phyloP scores from a whole-genome alignment of 64 coral and sea anemone species.

The Dendronephthya gigantea region DNA sequence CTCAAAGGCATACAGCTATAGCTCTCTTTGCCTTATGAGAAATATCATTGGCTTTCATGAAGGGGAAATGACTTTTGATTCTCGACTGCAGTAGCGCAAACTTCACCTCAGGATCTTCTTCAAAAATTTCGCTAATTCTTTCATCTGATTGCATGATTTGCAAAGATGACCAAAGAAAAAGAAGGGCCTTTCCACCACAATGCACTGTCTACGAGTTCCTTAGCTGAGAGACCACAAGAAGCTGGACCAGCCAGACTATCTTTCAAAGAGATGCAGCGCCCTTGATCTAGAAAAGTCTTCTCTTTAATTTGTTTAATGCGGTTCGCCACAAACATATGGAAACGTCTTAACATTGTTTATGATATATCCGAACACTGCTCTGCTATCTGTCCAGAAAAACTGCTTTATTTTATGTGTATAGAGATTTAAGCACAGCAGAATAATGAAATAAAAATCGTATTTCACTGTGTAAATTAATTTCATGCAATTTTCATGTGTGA shows the following conservation, averaged over 20 bases:
- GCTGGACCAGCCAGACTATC: slow-evolving; percentile 7
- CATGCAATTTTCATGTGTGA: too few species aligned
- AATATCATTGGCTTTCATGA: background rate
- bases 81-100: background rate
- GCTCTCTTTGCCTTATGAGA: background rate
- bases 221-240: too few species aligned
- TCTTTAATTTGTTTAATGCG: slow-evolving; percentile 35
- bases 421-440: too few species aligned
- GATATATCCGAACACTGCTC: background rate
- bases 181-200: slow-evolving; percentile 5
- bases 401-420: too few species aligned
- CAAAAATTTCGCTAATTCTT: background rate
- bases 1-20: background rate
- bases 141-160: background rate
- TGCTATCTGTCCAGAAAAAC: background rate
- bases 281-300: slow-evolving; percentile 1
- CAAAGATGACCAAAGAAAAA: slow-evolving; percentile 12
- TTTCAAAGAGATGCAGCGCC: background rate
- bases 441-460: too few species aligned
- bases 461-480: too few species aligned
- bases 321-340: slow-evolving; percentile 36
- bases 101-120: slow-evolving; percentile 11
- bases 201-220: too few species aligned
- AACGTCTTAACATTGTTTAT: background rate
- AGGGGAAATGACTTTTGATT: background rate